phyloP scores from a whole-genome alignment of 2,888 invertebrate genomes.

The Brachyptera risi region DNA sequence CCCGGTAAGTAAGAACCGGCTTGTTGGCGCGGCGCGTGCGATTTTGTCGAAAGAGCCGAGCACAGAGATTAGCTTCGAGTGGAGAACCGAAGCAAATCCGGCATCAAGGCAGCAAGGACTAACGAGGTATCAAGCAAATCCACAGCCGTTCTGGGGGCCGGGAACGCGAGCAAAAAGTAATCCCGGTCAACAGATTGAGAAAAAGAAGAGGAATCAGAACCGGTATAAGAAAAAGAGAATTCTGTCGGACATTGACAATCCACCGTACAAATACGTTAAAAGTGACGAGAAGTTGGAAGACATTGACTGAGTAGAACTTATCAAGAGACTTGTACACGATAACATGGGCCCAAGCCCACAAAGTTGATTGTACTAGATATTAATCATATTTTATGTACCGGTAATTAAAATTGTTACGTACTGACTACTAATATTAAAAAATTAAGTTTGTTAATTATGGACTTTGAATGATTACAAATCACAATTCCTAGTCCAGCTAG shows the following conservation, averaged over 20 bases:
- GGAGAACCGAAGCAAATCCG: conserved; percentile 73
- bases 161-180: conserved; percentile 66
- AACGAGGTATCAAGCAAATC: conserved; percentile 83
- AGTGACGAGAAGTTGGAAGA: background rate
- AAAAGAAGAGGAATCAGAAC: conserved; percentile 30
- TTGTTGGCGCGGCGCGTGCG: conserved; percentile 40
- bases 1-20: conserved; percentile 61
- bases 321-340: too few relatives aligned
- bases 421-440: too few relatives aligned
- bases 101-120: conserved; percentile 66
- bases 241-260: background rate
- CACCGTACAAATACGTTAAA: background rate
- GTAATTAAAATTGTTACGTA: too few relatives aligned
- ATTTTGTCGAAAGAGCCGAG: conserved; percentile 55
- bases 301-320: too few relatives aligned
- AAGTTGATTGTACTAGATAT: too few relatives aligned
- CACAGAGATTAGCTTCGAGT: conserved; percentile 50
- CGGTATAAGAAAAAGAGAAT: conserved; percentile 16
- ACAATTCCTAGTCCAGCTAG: too few relatives aligned
- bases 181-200: conserved; percentile 25
- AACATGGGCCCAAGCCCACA: too few relatives aligned
- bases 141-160: conserved; percentile 86
- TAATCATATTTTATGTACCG: too few relatives aligned
- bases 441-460: too few relatives aligned
- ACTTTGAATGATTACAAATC: too few relatives aligned